These are phyloP conservation scores for Trichacis sp. DNA, from an alignment of 2,888 invertebrate species.

Conservation along the genomic window DNA sequence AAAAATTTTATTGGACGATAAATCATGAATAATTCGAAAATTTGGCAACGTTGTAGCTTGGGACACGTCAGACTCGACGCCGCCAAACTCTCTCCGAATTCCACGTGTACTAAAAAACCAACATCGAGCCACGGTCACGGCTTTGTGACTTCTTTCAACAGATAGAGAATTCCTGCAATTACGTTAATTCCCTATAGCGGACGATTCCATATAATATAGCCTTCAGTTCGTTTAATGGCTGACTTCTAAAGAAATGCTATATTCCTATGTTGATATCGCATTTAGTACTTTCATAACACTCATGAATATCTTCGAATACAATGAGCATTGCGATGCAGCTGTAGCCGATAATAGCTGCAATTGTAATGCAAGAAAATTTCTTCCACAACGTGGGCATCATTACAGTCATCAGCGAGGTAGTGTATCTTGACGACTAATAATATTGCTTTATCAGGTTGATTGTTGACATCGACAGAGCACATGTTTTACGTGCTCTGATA, in stretches of 20 bases:
- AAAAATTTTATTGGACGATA: too few relatives aligned
- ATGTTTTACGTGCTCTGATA: too few relatives aligned
- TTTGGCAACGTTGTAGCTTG: neutral
- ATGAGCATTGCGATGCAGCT: slow-evolving; percentile 26
- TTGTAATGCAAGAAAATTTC: slow-evolving; percentile 28
- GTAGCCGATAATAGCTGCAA: slow-evolving; percentile 32
- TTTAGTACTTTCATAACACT: neutral
- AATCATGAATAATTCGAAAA: neutral
- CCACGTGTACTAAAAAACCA: slow-evolving; percentile 40
- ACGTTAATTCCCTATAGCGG: slow-evolving; percentile 40
- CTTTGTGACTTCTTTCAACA: slow-evolving; percentile 25
- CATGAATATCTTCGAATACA: too few relatives aligned
- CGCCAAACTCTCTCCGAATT: slow-evolving; percentile 41
- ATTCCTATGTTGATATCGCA: neutral
- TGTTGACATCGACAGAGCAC: neutral
- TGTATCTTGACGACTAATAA: too few relatives aligned
- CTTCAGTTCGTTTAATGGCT: slow-evolving; percentile 38
- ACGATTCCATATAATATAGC: slow-evolving; percentile 43
- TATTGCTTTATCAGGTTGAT: too few relatives aligned
- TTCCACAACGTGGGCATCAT: slow-evolving; percentile 28
- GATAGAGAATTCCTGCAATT: slow-evolving; percentile 43
- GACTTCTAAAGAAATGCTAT: slow-evolving; percentile 36
- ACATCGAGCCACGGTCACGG: slow-evolving; percentile 35
- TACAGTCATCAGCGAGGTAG: slow-evolving; percentile 12
- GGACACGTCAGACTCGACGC: slow-evolving; percentile 17